Base-by-base conservation (phyloP, 1,140 invertebrate genomes). In the Drosophila ogumai region DNA sequence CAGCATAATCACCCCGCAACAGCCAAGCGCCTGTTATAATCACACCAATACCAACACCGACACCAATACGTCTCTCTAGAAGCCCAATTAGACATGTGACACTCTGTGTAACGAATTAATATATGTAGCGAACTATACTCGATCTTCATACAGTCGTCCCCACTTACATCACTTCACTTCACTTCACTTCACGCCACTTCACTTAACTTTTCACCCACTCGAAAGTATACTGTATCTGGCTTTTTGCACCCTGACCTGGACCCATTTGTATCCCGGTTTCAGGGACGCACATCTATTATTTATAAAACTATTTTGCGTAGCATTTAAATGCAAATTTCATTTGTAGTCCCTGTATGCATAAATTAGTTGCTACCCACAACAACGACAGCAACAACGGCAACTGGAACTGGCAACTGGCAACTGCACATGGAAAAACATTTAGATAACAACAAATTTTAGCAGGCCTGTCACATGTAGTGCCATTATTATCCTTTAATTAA, bases 401-500 rank as follows among this genome's bases (percentile, higher is more conserved):
- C 43, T 25, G n/a, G 36, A 36, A 40, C 69, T 34, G 31, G 28
- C 41, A 36, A 40, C 69, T 34, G 28, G 28, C 41, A 47, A 81
- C 57, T 81, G 55, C 79, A 64, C 63, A 82, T 63, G 54, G 74
- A 61, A 84, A 79, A 82, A 78, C 82, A 87, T 88, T 82, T 88
- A 87, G 82, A 86, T 81, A 85, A 86, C 61, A 75, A 77, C 78
- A 78, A 78, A 86, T 77, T 88, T 82, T 79, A 76, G 60, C 66
- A 61, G 73, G 61, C 71, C 79, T 82, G 66, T 82, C 84, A 79
- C 72, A 64, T 49, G 68, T 75, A 72, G 60, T 79, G 60, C 60
- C 82, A 82, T 86, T 86, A 86, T 86, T 86, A 88, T 86, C 65
- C 84, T 86, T 88, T 86, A 86, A 86, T 86, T 86, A 86, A 86